Evolutionary conservation across 2,888 invertebrate genomes (phyloP).

Genomic region (Orthosia gracilis): DNA sequence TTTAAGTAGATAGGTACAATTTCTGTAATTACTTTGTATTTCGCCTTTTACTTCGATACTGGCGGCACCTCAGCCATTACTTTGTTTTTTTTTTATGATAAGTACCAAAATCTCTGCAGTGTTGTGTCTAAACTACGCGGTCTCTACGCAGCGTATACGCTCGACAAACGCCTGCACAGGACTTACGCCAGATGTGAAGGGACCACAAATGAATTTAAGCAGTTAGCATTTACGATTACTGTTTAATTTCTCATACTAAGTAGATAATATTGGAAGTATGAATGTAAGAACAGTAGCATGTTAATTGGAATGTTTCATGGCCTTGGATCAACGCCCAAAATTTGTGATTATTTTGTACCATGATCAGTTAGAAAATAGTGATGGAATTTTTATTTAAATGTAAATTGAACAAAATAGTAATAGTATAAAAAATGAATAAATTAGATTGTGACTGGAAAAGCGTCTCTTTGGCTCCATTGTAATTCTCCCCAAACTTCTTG

Average conservation of each 20-base stretch:
- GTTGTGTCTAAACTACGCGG: not conserved
- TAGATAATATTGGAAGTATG: slow-evolving; percentile 20
- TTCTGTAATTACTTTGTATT: too few species aligned
- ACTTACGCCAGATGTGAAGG: slow-evolving; percentile 3
- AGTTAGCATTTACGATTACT: slow-evolving; percentile 42
- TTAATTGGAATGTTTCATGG: slow-evolving; percentile 7
- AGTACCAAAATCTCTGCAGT: not conserved
- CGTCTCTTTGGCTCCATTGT: not conserved
- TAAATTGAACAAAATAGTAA: not conserved
- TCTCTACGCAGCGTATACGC: slow-evolving; percentile 10
- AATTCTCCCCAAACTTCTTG: too few species aligned
- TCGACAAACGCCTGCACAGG: not conserved
- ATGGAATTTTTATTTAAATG: slow-evolving; percentile 7
- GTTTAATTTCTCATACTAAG: slow-evolving; percentile 11
- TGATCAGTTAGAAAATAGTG: slow-evolving; percentile 2
- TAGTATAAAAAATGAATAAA: not conserved
- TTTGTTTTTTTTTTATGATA: too few species aligned
- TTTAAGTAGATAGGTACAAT: not conserved
- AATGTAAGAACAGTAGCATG: not conserved
- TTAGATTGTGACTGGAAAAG: slow-evolving; percentile 8
- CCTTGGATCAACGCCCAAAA: slow-evolving; percentile 17
- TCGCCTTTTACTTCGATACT: not conserved
- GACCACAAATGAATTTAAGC: slow-evolving; percentile 26
- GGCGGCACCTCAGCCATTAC: not conserved
- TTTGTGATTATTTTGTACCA: slow-evolving; percentile 25